Percentiles rank a stretch among this genome's conserved stretches.
phyloP scores from a whole-genome alignment of 1,140 invertebrate genomes.

The Magallana ariakensis region DNA sequence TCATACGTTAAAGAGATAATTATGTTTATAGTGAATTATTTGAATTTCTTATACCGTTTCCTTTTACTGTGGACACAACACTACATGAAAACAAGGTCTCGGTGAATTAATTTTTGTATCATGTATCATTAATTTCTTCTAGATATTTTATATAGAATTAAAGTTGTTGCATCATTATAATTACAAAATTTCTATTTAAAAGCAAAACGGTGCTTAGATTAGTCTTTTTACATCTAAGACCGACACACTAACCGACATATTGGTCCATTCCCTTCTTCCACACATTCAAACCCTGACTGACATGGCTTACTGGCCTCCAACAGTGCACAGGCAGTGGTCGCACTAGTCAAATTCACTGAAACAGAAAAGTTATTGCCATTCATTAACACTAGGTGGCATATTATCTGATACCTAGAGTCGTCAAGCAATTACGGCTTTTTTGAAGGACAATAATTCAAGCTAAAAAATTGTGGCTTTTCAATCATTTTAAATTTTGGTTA shows the following conservation, averaged over 20 bases:
- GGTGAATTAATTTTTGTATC: not conserved
- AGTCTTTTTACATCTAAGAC: not conserved
- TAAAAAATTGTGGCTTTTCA: no score
- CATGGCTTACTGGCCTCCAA: not conserved
- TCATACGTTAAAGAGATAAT: no score
- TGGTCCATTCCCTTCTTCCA: constrained; percentile 1
- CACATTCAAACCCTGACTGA: not conserved
- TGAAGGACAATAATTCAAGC: no score
- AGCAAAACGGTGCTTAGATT: not conserved
- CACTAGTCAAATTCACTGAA: not conserved
- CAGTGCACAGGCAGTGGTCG: not conserved
- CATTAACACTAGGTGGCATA: no score
- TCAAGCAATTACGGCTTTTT: no score
- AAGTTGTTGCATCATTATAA: no score
- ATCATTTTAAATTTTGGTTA: no score
- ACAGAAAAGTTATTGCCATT: not conserved
- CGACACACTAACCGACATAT: not conserved
- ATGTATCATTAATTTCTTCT: not conserved
- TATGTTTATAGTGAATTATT: not conserved
- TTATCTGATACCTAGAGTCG: no score
- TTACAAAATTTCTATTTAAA: not conserved
- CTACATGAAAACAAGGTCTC: not conserved
- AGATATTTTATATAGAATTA: no score
- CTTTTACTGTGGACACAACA: not conserved
- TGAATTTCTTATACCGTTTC: not conserved